These are phyloP conservation scores for Manis javanica DNA, from an alignment of 2,797 vertebrate genomes.

Conservation along the genomic window DNA sequence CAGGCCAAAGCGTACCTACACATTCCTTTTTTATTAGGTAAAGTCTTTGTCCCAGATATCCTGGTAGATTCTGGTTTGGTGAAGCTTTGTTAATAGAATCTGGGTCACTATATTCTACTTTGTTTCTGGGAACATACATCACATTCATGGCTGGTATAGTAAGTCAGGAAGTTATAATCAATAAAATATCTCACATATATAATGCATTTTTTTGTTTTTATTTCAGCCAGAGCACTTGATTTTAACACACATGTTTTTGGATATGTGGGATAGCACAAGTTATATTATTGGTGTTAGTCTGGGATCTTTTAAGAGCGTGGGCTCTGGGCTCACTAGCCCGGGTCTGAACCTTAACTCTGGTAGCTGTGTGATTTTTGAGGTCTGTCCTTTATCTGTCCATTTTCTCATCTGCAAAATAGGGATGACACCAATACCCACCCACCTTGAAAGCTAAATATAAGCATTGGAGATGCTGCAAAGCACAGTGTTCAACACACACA, in stretches of 20 bases:
- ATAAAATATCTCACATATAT: too few species aligned
- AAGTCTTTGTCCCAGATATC: background rate
- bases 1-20: background rate
- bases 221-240: background rate
- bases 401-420: background rate
- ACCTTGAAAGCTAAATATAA: background rate
- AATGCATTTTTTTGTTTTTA: background rate
- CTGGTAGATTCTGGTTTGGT: background rate
- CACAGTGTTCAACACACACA: background rate
- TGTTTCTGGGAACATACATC: slow-evolving; percentile 32
- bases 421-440: background rate
- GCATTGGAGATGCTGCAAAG: rapidly evolving
- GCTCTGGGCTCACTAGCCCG: background rate
- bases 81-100: background rate
- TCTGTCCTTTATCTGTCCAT: background rate
- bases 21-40: background rate
- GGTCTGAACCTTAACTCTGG: background rate
- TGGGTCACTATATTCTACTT: background rate
- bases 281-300: background rate
- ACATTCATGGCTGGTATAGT: background rate
- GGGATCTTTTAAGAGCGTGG: background rate
- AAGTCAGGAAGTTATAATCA: background rate
- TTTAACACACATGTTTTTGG: background rate
- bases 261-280: background rate
- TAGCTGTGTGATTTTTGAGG: background rate